Percentiles rank a stretch among this genome's conserved stretches.
Conservation (phyloP, 2,888 invertebrate genomes). For the Operophtera brumata region DNA sequence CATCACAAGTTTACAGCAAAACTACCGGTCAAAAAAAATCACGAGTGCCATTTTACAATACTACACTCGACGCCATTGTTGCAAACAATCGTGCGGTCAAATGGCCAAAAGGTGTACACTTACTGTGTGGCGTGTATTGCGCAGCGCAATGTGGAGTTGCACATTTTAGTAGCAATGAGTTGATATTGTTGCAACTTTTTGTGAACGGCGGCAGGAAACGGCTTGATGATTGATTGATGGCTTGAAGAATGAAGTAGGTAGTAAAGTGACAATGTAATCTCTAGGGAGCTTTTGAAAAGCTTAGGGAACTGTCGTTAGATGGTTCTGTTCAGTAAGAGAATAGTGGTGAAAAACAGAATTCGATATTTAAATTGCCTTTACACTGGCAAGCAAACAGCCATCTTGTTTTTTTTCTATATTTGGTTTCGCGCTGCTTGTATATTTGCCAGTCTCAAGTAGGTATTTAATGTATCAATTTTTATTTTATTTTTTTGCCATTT, state of each 20-base stretch:
- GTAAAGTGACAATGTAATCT: too few relatives aligned
- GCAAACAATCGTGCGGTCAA: constrained; percentile 11
- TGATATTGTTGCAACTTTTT: constrained; percentile 13
- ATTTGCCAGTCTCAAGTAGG: too few relatives aligned
- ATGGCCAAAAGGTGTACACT: constrained; percentile 30
- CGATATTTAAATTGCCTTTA: too few relatives aligned
- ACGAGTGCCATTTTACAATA: constrained; percentile 22
- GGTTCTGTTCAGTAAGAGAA: too few relatives aligned
- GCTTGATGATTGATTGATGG: constrained; percentile 9
- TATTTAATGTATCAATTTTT: too few relatives aligned
- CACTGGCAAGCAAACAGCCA: too few relatives aligned
- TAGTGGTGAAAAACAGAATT: too few relatives aligned
- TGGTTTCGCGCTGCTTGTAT: too few relatives aligned
- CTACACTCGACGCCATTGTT: constrained; percentile 1
- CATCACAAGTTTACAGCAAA: background rate
- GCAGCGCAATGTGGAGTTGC: constrained; percentile 27
- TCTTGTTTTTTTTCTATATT: too few relatives aligned
- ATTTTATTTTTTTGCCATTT: too few relatives aligned
- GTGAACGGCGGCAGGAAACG: constrained; percentile 13
- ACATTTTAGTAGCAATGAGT: constrained; percentile 24
- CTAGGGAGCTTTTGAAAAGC: background rate
- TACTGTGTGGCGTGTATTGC: constrained; percentile 15
- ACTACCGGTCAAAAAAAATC: constrained; percentile 8
- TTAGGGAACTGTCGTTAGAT: too few relatives aligned
- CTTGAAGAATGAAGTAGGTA: constrained; percentile 1